Evolutionary conservation across 2,888 invertebrate species (phyloP), one percentile per base, ranked within the genome.

Genomic region (Lasiommata megera): DNA sequence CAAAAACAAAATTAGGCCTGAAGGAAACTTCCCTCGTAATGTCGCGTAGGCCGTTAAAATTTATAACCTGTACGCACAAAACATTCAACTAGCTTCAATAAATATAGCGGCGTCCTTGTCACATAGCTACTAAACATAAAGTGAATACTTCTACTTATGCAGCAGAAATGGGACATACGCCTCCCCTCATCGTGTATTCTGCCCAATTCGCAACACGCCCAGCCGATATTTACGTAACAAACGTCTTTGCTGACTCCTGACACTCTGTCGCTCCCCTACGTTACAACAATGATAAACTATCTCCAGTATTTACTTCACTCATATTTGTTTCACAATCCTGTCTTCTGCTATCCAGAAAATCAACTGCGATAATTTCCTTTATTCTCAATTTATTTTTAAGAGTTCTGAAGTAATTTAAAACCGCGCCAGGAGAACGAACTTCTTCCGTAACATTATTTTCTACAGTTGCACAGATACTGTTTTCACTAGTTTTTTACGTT

Each of bases 201-300:
- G 82, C 82, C 82, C 86, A 79, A 88, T 84, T 84, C 85, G 80
- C 82, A 81, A 86, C 84, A 87, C 87, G 83, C 86, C 84, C 80
- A 79, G 80, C 77, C 82, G 82, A 85, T 88, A 86, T 88, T 87
- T 88, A 86, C 84, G 85, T 86, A 84, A 84, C 82, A 82, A 80
- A 78, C 84, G 82, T 77, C 78, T 79, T 70, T 74, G 79, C 82
- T 80, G 82, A 83, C 84, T 86, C 77, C 79, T 85, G 82, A 82
- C 84, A 77, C 77, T 77, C 76, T 78, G 77, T 69, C 67, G 63
- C 78, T 79, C 70, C 60, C 48, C 46, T 47, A 52, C 54, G 55
- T 56, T 58, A 58, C 57, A 57, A 60, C 60, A 58, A 57, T 58
- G 61, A 62, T 53, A 56, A 58, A 60, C 52, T 55, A 58, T 62